Evolutionary conservation across 1,140 invertebrate genomes (phyloP).

Genomic region (Drosophila azteca): DNA sequence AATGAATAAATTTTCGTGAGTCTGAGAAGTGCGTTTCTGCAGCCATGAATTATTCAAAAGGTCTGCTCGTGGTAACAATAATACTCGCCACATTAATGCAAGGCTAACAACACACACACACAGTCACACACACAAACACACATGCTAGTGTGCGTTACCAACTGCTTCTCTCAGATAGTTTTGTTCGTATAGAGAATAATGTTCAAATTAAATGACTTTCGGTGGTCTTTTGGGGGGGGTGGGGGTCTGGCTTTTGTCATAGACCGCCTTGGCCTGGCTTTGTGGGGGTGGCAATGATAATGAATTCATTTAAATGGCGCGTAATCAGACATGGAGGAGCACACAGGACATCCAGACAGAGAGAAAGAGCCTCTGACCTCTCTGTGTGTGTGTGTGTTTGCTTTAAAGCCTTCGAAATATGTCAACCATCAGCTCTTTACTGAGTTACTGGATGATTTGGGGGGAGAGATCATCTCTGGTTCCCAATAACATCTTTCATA

Average conservation of each 20-base stretch:
- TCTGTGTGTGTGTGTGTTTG: slow-evolving; percentile 32
- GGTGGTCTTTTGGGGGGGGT: slow-evolving; percentile 18
- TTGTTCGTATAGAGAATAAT: slow-evolving; percentile 54
- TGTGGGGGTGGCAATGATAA: slow-evolving; percentile 60
- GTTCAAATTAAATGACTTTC: slow-evolving; percentile 75
- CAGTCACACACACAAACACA: slow-evolving; percentile 15
- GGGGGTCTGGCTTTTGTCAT: slow-evolving; percentile 7
- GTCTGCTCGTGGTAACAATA: slow-evolving; percentile 58
- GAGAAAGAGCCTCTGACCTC: no score
- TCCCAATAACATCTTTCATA: no score
- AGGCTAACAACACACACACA: slow-evolving; percentile 48
- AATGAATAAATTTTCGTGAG: slow-evolving; percentile 34
- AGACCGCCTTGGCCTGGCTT: slow-evolving; percentile 42
- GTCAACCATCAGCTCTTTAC: slow-evolving; percentile 42
- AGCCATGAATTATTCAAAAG: slow-evolving; percentile 75
- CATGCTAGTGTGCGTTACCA: slow-evolving; percentile 2
- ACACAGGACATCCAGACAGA: no score
- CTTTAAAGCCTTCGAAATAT: slow-evolving; percentile 61
- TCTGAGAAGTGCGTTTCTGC: slow-evolving; percentile 40
- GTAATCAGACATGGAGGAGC: slow-evolving; percentile 64
- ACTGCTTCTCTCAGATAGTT: slow-evolving; percentile 61
- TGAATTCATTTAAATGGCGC: slow-evolving; percentile 79
- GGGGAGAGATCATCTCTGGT: no score
- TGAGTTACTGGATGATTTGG: no score
- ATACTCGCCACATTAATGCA: slow-evolving; percentile 62